phyloP scores from a whole-genome alignment of 2,797 vertebrate species.

The Poecilia velifera region DNA sequence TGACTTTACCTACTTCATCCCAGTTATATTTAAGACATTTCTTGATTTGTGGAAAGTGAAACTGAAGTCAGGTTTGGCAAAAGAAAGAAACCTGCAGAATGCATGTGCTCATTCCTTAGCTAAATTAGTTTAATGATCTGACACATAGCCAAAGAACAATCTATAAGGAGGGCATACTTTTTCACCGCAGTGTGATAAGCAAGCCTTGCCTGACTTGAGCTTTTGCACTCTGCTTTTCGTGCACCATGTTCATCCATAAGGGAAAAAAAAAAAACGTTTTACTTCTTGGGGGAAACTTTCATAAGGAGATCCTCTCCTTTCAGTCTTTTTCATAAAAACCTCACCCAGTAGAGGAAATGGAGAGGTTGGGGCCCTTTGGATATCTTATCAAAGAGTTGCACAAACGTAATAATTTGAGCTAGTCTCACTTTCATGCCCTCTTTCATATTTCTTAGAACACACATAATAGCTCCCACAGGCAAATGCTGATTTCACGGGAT shows the following conservation, averaged over 20 bases:
- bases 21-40: neutral
- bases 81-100: neutral
- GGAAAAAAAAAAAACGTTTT: conserved; percentile 12
- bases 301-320: conserved; percentile 10
- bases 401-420: conserved; percentile 27
- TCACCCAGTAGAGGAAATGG: conserved; percentile 13
- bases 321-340: conserved; percentile 13
- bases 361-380: conserved; percentile 20
- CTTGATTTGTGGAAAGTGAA: neutral
- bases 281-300: conserved; percentile 7
- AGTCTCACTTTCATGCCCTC: conserved; percentile 17
- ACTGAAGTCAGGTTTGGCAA: neutral
- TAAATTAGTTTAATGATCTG: neutral
- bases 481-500: conserved; percentile 57
- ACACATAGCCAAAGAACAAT: neutral
- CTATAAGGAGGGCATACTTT: neutral
- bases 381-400: conserved; percentile 30
- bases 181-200: neutral
- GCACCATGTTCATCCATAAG: conserved; percentile 10
- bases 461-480: conserved; percentile 42
- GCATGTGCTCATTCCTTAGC: neutral
- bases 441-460: conserved; percentile 53
- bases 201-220: neutral
- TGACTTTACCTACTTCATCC: neutral
- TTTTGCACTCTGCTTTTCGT: neutral